A percentile compares a stretch with the other conserved stretches of the same genome.
Conservation (phyloP, 2,113 vertebrate genomes). For the Odontesthes bonariensis region DNA sequence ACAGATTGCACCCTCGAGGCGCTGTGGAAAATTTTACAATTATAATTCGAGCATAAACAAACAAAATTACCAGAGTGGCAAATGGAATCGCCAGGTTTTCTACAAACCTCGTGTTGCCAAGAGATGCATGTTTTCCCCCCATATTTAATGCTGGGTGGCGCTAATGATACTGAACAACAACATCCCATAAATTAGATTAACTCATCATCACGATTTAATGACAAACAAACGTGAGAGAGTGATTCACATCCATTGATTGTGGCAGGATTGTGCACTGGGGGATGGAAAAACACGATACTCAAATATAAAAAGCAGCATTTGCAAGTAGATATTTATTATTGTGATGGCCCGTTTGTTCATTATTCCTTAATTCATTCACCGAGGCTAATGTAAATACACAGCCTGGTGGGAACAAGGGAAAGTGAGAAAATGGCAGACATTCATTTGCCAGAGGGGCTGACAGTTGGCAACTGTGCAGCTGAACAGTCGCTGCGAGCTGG, state of each 20-base stretch:
- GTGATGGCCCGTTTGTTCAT: not conserved
- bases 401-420: not conserved
- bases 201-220: not conserved
- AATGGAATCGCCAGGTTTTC: not conserved
- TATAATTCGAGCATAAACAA: not conserved
- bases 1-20: not conserved
- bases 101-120: not conserved
- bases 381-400: slow-evolving; percentile 8
- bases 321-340: slow-evolving; percentile 2
- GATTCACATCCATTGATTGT: not conserved
- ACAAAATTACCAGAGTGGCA: not conserved
- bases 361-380: slow-evolving; percentile 12
- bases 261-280: not conserved
- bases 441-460: slow-evolving; percentile 49
- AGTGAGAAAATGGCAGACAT: slow-evolving; percentile 16
- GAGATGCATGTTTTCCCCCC: not conserved
- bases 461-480: slow-evolving; percentile 42
- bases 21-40: not conserved
- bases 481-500: slow-evolving; percentile 15
- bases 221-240: not conserved
- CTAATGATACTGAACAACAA: not conserved
- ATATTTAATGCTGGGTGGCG: not conserved
- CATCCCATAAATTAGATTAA: not conserved
- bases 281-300: accelerated
- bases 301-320: not conserved